Percentiles rank a stretch among this genome's conserved stretches.
Conservation (phyloP, 37 sponge, comb jelly and placozoan species). For the Petrosia ficiformis region DNA sequence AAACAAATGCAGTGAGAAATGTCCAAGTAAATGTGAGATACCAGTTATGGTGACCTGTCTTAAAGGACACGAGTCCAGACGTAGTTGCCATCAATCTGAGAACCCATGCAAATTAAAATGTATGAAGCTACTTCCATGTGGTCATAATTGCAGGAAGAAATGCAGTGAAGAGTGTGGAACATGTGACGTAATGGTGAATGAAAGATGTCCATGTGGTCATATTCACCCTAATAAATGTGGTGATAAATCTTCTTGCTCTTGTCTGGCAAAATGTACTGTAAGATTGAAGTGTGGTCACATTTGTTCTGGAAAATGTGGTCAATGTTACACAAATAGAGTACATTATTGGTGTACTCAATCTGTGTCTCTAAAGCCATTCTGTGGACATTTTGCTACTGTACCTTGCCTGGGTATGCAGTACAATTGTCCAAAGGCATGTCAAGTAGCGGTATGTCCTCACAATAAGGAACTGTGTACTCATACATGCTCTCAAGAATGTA, state of each 20-base stretch:
- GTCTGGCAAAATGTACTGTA: slow-evolving; percentile 25
- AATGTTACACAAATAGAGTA: slow-evolving; percentile 22
- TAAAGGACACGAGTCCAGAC: neutral
- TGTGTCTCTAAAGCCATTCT: slow-evolving; percentile 2
- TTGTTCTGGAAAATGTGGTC: slow-evolving; percentile 62
- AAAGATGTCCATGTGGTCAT: slow-evolving; percentile 16
- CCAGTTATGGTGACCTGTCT: neutral
- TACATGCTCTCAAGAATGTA: neutral
- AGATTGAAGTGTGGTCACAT: slow-evolving; percentile 64
- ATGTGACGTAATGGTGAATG: neutral
- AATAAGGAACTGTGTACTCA: neutral
- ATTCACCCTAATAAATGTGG: slow-evolving; percentile 1
- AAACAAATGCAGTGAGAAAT: neutral
- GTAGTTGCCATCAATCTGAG: neutral
- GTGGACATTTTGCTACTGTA: slow-evolving; percentile 31
- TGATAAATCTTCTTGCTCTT: neutral
- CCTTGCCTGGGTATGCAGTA: slow-evolving; percentile 7
- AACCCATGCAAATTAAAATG: neutral
- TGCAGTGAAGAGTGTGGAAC: slow-evolving; percentile 46
- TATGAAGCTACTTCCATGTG: neutral
- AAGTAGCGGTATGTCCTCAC: slow-evolving; percentile 16
- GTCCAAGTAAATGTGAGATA: neutral
- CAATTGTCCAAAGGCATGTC: neutral
- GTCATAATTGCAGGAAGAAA: neutral
- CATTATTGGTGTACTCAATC: slow-evolving; percentile 27